Percentiles rank a stretch among this genome's conserved stretches.
phyloP scores from a whole-genome alignment of 2,113 vertebrate species.

The Melanotaenia duboulayi region DNA sequence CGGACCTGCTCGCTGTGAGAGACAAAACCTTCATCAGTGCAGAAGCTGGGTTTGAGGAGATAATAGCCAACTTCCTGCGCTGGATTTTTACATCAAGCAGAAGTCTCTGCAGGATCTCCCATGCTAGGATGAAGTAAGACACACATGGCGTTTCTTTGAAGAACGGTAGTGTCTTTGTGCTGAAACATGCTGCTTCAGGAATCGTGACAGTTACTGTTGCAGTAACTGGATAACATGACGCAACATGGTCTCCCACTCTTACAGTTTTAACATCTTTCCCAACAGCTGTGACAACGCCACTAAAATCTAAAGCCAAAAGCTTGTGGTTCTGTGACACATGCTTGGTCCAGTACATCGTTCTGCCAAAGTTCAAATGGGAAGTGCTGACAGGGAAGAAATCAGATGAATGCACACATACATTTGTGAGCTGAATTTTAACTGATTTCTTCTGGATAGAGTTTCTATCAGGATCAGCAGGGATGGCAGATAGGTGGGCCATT shows the following conservation, averaged over 20 bases:
- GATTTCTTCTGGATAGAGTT: conserved; percentile 57
- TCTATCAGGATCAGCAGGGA: conserved; percentile 17
- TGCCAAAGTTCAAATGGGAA: conserved; percentile 82
- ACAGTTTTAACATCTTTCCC: conserved; percentile 79
- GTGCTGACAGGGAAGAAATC: conserved; percentile 88
- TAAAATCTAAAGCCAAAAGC: conserved; percentile 87
- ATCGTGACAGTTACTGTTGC: conserved; percentile 78
- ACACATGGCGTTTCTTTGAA: conserved; percentile 84
- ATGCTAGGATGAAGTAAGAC: conserved; percentile 86
- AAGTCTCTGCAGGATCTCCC: conserved; percentile 81
- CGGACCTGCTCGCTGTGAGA: conserved; percentile 78
- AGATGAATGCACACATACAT: conserved; percentile 86
- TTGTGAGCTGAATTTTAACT: conserved; percentile 82
- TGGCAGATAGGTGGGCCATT: conserved; percentile 74
- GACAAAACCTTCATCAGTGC: conserved; percentile 81
- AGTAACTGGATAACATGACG: conserved; percentile 83
- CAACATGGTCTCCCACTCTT: conserved; percentile 85
- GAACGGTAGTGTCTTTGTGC: conserved; percentile 76
- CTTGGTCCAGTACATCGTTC: conserved; percentile 86
- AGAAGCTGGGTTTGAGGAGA: conserved; percentile 80
- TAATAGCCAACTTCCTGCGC: conserved; percentile 77
- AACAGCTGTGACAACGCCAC: conserved; percentile 82
- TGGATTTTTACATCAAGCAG: conserved; percentile 69
- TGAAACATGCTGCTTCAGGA: conserved; percentile 83
- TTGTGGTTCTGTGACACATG: conserved; percentile 75